phyloP scores from a whole-genome alignment of 2,888 invertebrate genomes.

The Volucella bombylans region DNA sequence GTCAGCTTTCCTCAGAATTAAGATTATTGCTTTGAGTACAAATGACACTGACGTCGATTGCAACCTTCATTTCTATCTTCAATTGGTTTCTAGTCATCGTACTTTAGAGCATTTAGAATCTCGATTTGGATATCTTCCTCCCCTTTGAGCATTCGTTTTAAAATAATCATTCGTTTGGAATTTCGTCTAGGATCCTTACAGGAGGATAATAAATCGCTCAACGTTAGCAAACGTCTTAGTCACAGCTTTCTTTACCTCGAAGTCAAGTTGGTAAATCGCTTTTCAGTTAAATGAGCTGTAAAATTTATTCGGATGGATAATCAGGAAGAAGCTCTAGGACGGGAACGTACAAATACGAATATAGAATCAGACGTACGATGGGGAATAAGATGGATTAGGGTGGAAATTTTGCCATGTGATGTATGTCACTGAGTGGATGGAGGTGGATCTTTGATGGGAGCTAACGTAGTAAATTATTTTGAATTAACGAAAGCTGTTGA shows the following conservation, averaged over 20 bases:
- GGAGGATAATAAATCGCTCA: conserved; percentile 28
- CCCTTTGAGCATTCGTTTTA: conserved; percentile 10
- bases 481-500: conserved; percentile 19
- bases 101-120: background rate
- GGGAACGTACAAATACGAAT: conserved; percentile 15
- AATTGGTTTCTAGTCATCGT: conserved; percentile 39
- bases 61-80: background rate
- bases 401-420: conserved; percentile 15
- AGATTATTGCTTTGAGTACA: background rate
- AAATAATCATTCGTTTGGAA: conserved; percentile 30
- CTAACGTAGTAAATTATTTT: conserved; percentile 22
- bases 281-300: conserved; percentile 66
- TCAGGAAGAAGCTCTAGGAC: conserved; percentile 29
- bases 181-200: conserved; percentile 21
- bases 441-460: conserved; percentile 21
- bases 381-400: conserved; percentile 61
- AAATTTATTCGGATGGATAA: conserved; percentile 52
- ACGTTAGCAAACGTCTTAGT: background rate
- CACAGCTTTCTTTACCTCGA: background rate
- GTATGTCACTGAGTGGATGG: conserved; percentile 19
- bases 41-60: background rate
- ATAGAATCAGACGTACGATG: conserved; percentile 46
- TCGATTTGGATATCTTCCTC: conserved; percentile 8
- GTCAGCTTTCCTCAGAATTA: background rate
- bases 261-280: conserved; percentile 58